Percentiles rank a stretch among this genome's conserved stretches.
phyloP scores from a whole-genome alignment of 2,888 invertebrate species.

The Drosophila neoperkinsi region DNA sequence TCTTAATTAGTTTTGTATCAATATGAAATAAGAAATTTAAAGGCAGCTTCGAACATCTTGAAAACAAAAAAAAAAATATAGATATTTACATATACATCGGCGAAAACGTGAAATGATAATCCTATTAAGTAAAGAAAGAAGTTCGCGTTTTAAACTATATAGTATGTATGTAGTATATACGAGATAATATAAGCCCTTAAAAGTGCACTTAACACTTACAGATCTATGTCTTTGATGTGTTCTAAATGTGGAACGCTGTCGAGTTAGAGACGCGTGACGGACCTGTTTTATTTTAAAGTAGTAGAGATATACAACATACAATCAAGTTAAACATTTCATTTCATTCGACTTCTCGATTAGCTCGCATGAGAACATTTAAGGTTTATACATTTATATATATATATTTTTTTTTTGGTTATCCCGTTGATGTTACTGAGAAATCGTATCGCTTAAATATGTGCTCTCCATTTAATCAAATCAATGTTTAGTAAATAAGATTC shows the following conservation, averaged over 20 bases:
- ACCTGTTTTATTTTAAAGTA: slow-evolving; percentile 86
- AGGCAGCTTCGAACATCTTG: slow-evolving; percentile 21
- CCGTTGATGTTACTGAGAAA: slow-evolving; percentile 17
- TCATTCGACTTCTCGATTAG: slow-evolving; percentile 18
- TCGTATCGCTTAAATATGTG: slow-evolving; percentile 1
- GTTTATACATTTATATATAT: background rate
- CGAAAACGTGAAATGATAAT: slow-evolving; percentile 51
- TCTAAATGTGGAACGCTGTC: slow-evolving; percentile 88
- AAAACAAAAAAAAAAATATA: slow-evolving; percentile 15
- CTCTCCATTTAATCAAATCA: slow-evolving; percentile 37
- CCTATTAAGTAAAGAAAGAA: slow-evolving; percentile 40
- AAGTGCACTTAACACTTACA: slow-evolving; percentile 86
- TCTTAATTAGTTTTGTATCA: slow-evolving; percentile 16
- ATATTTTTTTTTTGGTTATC: slow-evolving; percentile 2
- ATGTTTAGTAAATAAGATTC: slow-evolving; percentile 17
- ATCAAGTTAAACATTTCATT: slow-evolving; percentile 46
- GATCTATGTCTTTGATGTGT: slow-evolving; percentile 90
- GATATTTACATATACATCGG: slow-evolving; percentile 20
- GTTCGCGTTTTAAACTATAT: slow-evolving; percentile 44
- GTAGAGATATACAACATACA: slow-evolving; percentile 72
- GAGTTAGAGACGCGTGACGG: slow-evolving; percentile 90
- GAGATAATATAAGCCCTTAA: slow-evolving; percentile 69
- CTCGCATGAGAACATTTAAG: slow-evolving; percentile 3
- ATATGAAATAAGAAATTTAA: slow-evolving; percentile 28
- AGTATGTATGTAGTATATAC: slow-evolving; percentile 27